Base-by-base conservation (phyloP, 2,113 vertebrate genomes). In the Arenaria interpres region DNA sequence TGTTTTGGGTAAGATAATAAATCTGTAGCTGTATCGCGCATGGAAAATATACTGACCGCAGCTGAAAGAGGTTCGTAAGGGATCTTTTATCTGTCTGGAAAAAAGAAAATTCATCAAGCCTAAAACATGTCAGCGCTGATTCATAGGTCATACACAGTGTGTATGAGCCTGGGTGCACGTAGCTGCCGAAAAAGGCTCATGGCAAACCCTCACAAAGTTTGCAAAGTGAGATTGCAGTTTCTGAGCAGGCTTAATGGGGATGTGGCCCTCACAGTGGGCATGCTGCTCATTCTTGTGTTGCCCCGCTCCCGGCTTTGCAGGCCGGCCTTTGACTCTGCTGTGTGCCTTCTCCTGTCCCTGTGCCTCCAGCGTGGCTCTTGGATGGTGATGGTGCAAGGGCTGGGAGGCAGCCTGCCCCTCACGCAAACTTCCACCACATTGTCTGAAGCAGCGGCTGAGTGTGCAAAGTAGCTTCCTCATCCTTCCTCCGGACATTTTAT, bases 161-260 rank as follows among this genome's bases (percentile, higher is more conserved):
- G 33, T 25, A 12, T 16, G 39, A 39, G 32, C 48, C 56, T 41
- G 41, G 7, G 46, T 68, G 22, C 27, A n/a, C 0, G 0, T 32
- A 37, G 20, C 60, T 77, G 57, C 33, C 3, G 1, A 22, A 20
- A 60, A 56, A 88, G 35, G 33, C 59, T 75, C 32, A 4, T 24
- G 14, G 4, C 24, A 62, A 85, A 51, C 6, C 23, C 33, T 76
- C 24, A 39, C 10, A 78, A 43, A 28, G 3, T 85, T 64, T 88
- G 35, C 30, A 16, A 94, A 83, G 32, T 25, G 14, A 76, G 35
- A 25, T 3, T 50, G 35, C 17, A 22, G 3, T 33, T 85, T 92
- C 85, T 73, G 57, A 83, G 12, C 12, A 56, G 23, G 5, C 2
- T 46, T 79, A 39, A 20, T 9, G 24, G 39, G n/a, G 23, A 60